Conservation (phyloP, 2,113 vertebrate species). For the Gracilinanus agilis region DNA sequence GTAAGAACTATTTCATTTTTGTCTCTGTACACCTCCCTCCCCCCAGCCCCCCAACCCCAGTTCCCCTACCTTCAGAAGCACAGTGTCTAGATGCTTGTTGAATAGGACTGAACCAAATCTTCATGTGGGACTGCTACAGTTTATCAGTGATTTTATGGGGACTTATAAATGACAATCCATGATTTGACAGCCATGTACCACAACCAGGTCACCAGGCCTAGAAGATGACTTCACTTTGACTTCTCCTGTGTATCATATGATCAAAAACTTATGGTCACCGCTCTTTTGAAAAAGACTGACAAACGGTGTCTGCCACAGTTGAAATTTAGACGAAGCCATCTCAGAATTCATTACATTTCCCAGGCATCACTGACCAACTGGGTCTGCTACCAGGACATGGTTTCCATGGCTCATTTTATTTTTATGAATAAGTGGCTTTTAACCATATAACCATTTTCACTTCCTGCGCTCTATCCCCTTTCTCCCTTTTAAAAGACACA, state of each 20-base stretch:
- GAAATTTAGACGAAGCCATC: not conserved
- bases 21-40: not conserved
- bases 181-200: not conserved
- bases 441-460: slow-evolving; percentile 3
- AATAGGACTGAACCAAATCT: not conserved
- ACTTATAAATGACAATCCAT: not conserved
- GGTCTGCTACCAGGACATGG: slow-evolving; percentile 38
- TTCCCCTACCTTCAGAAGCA: not conserved
- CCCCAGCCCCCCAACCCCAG: not conserved
- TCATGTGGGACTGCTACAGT: not conserved
- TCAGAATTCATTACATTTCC: not conserved
- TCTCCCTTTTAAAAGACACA: not conserved
- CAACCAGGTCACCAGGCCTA: not conserved
- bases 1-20: not conserved
- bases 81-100: not conserved
- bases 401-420: slow-evolving; percentile 43
- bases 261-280: slow-evolving; percentile 5
- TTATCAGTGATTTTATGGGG: not conserved
- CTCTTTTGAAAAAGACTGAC: not conserved
- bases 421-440: slow-evolving; percentile 45
- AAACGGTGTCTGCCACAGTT: slow-evolving; percentile 4
- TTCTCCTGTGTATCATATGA: not conserved
- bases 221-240: not conserved
- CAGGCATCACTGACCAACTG: slow-evolving; percentile 23
- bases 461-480: slow-evolving; percentile 1